phyloP scores from a whole-genome alignment of 2,113 vertebrate genomes.

The Malurus elegans region DNA sequence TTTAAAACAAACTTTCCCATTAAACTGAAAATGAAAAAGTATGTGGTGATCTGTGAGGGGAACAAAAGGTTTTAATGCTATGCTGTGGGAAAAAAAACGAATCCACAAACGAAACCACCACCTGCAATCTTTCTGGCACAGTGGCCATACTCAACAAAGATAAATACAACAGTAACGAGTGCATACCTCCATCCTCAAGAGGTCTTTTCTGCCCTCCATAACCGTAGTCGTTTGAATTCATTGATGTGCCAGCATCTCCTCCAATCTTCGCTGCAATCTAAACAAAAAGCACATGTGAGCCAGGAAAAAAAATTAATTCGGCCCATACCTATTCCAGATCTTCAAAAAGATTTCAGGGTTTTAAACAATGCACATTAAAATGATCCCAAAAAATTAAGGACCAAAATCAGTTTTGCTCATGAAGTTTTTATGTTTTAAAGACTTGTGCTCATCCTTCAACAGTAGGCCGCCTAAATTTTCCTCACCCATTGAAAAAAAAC shows the following conservation, averaged over 20 bases:
- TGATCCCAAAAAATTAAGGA: fast-evolving
- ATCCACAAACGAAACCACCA: not conserved
- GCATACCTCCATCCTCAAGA: slow-evolving; percentile 96
- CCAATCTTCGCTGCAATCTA: slow-evolving; percentile 99
- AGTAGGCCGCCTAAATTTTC: not conserved
- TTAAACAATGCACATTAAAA: not conserved
- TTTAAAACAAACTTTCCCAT: not conserved
- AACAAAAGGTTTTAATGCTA: not conserved
- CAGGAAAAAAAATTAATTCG: no score
- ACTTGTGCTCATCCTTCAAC: not conserved
- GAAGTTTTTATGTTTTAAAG: fast-evolving
- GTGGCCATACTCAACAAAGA: not conserved
- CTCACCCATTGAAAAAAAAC: fast-evolving
- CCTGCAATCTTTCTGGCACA: not conserved
- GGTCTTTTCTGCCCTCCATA: slow-evolving; percentile 98
- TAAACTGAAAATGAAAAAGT: not conserved
- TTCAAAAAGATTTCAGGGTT: fast-evolving
- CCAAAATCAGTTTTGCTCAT: fast-evolving
- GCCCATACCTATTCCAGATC: not conserved
- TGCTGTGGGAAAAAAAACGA: not conserved
- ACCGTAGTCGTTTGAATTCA: slow-evolving; percentile 88
- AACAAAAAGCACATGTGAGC: not conserved
- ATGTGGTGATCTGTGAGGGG: not conserved
- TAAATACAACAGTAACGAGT: not conserved
- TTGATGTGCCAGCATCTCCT: slow-evolving; percentile 87